A percentile compares a stretch with the other conserved stretches of the same genome.
phyloP scores from a whole-genome alignment of 2,113 vertebrate species.

The Heterotilapia buettikoferi region DNA sequence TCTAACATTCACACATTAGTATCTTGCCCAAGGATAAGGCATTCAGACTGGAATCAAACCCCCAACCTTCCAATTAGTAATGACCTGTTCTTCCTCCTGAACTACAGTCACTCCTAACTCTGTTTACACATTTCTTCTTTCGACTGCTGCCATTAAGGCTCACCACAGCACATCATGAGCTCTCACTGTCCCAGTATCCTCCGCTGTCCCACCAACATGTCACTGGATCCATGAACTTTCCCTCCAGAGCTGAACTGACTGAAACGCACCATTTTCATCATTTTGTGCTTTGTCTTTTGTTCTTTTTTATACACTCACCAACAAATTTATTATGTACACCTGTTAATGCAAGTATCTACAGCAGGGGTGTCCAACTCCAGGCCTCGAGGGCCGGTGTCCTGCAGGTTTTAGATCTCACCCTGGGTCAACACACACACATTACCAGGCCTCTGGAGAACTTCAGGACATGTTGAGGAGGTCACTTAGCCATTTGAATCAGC shows the following conservation, averaged over 20 bases:
- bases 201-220: background rate
- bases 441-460: background rate
- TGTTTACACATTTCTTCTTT: background rate
- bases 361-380: background rate
- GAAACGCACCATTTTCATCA: rapidly evolving
- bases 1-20: background rate
- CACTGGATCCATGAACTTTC: background rate
- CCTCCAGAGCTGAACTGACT: background rate
- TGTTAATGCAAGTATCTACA: background rate
- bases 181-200: background rate
- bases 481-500: background rate
- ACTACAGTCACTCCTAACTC: background rate
- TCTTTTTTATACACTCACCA: background rate
- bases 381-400: background rate
- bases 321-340: background rate
- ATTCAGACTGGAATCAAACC: background rate
- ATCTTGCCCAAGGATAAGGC: background rate
- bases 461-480: background rate
- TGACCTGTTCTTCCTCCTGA: rapidly evolving
- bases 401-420: background rate
- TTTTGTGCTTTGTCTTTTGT: background rate
- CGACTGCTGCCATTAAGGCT: background rate
- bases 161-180: background rate
- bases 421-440: background rate
- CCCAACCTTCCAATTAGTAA: background rate